Conservation (phyloP, 2,113 vertebrate genomes). For the Athene noctua region DNA sequence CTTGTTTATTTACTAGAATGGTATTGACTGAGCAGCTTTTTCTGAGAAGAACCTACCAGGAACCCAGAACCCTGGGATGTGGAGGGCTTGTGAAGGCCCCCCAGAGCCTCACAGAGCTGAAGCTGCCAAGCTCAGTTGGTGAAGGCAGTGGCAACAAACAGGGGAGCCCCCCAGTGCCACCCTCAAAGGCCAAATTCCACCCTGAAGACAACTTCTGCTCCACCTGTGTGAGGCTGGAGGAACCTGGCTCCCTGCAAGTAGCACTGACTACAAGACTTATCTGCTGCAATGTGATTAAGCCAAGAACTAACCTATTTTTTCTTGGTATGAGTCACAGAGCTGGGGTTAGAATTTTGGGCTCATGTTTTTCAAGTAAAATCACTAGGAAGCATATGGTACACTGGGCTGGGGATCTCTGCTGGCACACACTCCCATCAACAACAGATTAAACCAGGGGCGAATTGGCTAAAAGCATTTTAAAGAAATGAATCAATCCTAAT, state of each 20-base stretch:
- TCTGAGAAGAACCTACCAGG: not conserved
- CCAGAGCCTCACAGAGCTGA: not conserved
- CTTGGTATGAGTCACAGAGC: not conserved
- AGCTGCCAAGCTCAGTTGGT: not conserved
- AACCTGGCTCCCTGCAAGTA: not conserved
- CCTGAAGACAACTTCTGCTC: not conserved
- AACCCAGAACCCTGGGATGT: not conserved
- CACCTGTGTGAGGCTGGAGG: not conserved
- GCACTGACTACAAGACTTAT: not conserved
- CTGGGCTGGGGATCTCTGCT: not conserved
- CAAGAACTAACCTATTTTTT: not conserved
- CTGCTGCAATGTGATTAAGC: not conserved
- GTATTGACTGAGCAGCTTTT: not conserved
- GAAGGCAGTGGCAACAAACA: not conserved
- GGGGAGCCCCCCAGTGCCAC: rapidly evolving
- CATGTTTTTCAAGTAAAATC: not conserved
- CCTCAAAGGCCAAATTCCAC: not conserved
- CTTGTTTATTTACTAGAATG: not conserved
- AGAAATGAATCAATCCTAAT: not conserved
- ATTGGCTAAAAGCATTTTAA: not conserved
- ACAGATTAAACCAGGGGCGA: not conserved
- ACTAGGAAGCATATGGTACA: not conserved
- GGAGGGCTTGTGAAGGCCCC: not conserved
- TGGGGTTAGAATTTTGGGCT: not conserved
- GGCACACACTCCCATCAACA: not conserved